These are phyloP conservation scores for Bombyx mandarina DNA, from an alignment of 1,140 invertebrate species.

Conservation along the genomic window DNA sequence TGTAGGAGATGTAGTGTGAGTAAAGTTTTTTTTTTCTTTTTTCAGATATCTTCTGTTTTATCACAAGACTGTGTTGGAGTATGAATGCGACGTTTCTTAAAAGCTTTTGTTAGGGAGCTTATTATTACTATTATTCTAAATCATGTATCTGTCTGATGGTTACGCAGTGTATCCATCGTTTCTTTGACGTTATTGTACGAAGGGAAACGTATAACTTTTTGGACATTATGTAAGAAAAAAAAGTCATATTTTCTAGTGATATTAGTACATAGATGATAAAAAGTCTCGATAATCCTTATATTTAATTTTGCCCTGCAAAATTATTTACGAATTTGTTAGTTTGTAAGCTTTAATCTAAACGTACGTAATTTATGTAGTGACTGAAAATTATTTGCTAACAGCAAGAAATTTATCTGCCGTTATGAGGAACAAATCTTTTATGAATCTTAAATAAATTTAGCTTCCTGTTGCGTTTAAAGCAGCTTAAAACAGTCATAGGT, in stretches of 20 bases:
- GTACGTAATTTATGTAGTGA: too few relatives aligned
- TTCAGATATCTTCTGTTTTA: slow-evolving; percentile 92
- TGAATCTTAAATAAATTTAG: too few relatives aligned
- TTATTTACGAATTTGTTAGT: slow-evolving; percentile 54
- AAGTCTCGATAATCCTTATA: slow-evolving; percentile 19
- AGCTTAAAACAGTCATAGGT: too few relatives aligned
- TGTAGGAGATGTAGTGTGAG: too few relatives aligned
- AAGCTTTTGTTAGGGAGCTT: background rate
- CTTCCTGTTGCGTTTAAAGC: too few relatives aligned
- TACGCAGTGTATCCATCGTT: slow-evolving; percentile 4
- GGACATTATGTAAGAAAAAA: slow-evolving; percentile 13
- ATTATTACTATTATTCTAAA: background rate
- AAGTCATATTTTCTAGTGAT: slow-evolving; percentile 46
- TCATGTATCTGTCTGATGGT: slow-evolving; percentile 8
- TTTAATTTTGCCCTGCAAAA: slow-evolving; percentile 25
- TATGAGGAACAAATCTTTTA: too few relatives aligned
- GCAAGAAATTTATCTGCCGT: too few relatives aligned
- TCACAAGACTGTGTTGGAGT: slow-evolving; percentile 92
- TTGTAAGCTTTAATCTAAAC: slow-evolving; percentile 46
- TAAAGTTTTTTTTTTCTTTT: slow-evolving; percentile 22
- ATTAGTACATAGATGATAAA: slow-evolving; percentile 44
- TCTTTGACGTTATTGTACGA: slow-evolving; percentile 7
- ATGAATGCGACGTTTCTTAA: slow-evolving; percentile 68
- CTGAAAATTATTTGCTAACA: too few relatives aligned
- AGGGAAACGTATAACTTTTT: slow-evolving; percentile 9